Conservation (phyloP, 2,888 invertebrate genomes). For the Acrocyrtus sp. region DNA sequence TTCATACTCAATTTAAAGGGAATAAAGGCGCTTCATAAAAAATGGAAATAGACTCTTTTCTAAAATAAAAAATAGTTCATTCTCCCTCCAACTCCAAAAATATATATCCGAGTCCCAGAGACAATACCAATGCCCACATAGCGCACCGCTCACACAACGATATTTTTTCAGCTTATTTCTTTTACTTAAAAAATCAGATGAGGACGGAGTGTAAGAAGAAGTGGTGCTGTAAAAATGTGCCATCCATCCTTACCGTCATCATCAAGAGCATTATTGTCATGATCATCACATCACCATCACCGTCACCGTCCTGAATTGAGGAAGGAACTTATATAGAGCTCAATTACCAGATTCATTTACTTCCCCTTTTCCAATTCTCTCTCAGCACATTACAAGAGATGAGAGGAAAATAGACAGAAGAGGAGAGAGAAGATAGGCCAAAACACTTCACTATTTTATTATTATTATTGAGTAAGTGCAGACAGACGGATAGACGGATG, state of each 20-base stretch:
- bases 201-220: neutral
- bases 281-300: neutral
- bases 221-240: neutral
- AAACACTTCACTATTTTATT: slow-evolving; percentile 21
- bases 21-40: slow-evolving; percentile 30
- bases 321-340: slow-evolving; percentile 37
- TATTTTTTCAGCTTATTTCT: neutral
- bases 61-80: slow-evolving; percentile 16
- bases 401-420: slow-evolving; percentile 3
- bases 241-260: neutral
- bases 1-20: slow-evolving; percentile 54
- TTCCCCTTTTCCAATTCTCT: slow-evolving; percentile 39
- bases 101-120: too few species aligned
- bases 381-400: neutral
- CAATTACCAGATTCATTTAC: slow-evolving; percentile 38
- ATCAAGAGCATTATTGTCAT: too few species aligned
- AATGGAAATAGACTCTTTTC: slow-evolving; percentile 32
- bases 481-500: slow-evolving; percentile 44
- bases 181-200: neutral
- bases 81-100: neutral
- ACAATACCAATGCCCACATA: too few species aligned
- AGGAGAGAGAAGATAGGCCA: neutral
- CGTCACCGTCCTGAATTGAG: slow-evolving; percentile 6
- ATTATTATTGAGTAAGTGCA: slow-evolving; percentile 48
- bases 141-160: too few species aligned